Conservation (phyloP, 2,888 invertebrate species). For the Agonum fuliginosum region DNA sequence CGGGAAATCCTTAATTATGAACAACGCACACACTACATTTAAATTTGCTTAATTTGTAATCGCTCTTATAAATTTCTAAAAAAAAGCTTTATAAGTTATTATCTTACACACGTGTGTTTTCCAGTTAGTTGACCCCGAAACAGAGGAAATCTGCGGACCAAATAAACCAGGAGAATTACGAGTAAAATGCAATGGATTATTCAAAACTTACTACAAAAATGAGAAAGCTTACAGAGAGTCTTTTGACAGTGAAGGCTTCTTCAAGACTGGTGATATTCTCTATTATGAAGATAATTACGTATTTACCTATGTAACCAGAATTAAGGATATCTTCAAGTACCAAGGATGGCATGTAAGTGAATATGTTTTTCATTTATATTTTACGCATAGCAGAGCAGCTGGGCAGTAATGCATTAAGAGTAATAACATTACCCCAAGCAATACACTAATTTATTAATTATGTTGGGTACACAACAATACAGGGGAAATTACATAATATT, state of each 20-base stretch:
- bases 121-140: constrained; percentile 71
- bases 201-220: constrained; percentile 72
- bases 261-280: constrained; percentile 72
- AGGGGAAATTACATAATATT: too few species aligned
- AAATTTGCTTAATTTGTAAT: neutral
- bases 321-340: constrained; percentile 51
- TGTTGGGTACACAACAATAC: too few species aligned
- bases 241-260: constrained; percentile 70
- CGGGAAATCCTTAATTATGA: too few species aligned
- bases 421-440: too few species aligned
- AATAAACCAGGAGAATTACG: constrained; percentile 71
- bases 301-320: constrained; percentile 20
- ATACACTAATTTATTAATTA: too few species aligned
- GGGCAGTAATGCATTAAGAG: too few species aligned
- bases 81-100: neutral
- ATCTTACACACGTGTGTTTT: neutral
- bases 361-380: too few species aligned
- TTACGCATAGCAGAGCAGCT: too few species aligned
- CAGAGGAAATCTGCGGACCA: constrained; percentile 68
- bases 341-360: constrained; percentile 34
- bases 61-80: neutral
- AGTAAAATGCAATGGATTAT: constrained; percentile 68
- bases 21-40: too few species aligned
- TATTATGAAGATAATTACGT: constrained; percentile 64
- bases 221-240: constrained; percentile 69